Evolutionary conservation across 2,797 vertebrate species (phyloP), one percentile per base, ranked within the genome.

Genomic region (Melanotaenia trifasciata): DNA sequence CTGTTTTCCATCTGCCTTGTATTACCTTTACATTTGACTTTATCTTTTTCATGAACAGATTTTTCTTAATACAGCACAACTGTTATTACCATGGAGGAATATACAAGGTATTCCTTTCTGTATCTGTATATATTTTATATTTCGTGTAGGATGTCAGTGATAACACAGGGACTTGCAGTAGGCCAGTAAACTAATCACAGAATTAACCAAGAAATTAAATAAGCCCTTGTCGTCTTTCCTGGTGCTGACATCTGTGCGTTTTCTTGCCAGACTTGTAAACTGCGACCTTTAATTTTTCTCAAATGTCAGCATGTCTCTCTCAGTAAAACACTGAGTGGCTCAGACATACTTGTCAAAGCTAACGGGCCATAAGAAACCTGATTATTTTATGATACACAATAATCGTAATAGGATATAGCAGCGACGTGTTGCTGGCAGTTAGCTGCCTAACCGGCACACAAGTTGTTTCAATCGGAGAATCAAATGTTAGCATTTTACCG

Each of bases 381-480:
- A 50, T 65, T 59, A 57, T 61, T 76, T 64, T 51, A 71, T 60
- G 61, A 78, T n/a, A 68, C 70, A 61, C 67, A 38, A 43, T 2
- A 59, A 20, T n/a, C 66, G 22, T 76, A 58, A 83, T 75, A 77
- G 75, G 64, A 76, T 72, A n/a, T 5, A 24, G 45, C 59, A 1
- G 54, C 24, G 73, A 16, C 6, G 3, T 26, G 77, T 28, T 74
- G 9, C 3, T 20, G 56, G 28, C 40, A 0, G 18, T 16, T 38
- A 47, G 47, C 61, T 33, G 47, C 30, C 32, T 64, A 30, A 33
- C 30, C 54, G 58, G 26, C 16, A 13, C 30, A n/a, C 47, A 10
- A 40, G 28, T 24, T 26, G 26, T 45, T 75, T 36, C 4, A 67
- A 6, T 43, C 18, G 20, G 1, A 51, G 14, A 26, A 1, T 30